Conservation (phyloP, 2,113 vertebrate species). For the Tachycineta bicolor region DNA sequence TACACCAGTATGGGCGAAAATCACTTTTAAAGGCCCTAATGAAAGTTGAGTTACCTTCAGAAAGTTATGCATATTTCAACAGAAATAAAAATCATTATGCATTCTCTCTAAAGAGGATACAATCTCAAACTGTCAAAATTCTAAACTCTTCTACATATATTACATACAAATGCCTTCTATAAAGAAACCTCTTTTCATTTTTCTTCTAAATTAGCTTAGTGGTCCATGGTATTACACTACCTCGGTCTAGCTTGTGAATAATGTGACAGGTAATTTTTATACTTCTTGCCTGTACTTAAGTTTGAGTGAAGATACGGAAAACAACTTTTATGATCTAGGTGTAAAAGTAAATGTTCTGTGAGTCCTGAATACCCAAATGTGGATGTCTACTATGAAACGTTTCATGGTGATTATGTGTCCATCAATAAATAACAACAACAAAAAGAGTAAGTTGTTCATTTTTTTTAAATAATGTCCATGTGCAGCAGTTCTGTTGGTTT, state of each 20-base stretch:
- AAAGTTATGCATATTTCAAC: constrained; percentile 77
- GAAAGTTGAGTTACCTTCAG: constrained; percentile 80
- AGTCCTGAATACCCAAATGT: constrained; percentile 44
- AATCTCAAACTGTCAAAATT: constrained; percentile 77
- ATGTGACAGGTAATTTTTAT: constrained; percentile 76
- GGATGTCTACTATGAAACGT: constrained; percentile 65
- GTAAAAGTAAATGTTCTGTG: constrained; percentile 84
- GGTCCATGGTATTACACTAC: constrained; percentile 72
- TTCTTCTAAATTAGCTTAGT: constrained; percentile 78
- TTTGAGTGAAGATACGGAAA: constrained; percentile 77
- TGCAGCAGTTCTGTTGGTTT: not conserved
- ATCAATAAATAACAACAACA: constrained; percentile 36
- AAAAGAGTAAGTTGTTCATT: not conserved
- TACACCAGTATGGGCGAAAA: not conserved
- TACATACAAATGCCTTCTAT: constrained; percentile 72
- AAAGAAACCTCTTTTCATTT: constrained; percentile 63
- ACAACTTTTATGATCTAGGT: constrained; percentile 78
- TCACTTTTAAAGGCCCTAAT: constrained; percentile 68
- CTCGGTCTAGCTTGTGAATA: constrained; percentile 67
- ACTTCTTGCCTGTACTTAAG: constrained; percentile 67
- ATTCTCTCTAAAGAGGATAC: constrained; percentile 77
- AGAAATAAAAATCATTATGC: constrained; percentile 80
- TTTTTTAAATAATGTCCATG: not conserved
- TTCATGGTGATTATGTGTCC: constrained; percentile 47
- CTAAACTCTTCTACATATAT: constrained; percentile 76